Evolutionary conservation across 2,113 vertebrate species (phyloP).

Genomic region (Rhabdornis inornatus): DNA sequence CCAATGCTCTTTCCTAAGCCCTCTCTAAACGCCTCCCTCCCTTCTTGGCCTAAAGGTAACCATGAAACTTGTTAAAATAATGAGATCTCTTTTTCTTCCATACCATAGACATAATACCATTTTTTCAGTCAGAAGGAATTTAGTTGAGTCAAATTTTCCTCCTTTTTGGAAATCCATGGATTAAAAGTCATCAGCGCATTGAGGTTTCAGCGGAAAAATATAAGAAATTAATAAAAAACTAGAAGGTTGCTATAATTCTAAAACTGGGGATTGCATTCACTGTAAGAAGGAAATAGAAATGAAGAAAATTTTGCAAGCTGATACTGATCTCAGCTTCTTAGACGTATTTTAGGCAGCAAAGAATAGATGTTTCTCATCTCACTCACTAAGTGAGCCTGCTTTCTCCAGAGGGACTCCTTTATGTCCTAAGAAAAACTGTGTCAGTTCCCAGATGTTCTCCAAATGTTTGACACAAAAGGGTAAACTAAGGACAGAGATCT

Average conservation of each 20-base stretch:
- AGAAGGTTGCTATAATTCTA: not conserved
- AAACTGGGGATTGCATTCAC: not conserved
- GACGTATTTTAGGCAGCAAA: not conserved
- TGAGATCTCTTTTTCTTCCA: not conserved
- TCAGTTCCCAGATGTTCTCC: conserved; percentile 38
- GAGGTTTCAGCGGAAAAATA: not conserved
- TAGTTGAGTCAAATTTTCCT: not conserved
- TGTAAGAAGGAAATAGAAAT: not conserved
- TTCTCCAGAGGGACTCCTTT: not conserved
- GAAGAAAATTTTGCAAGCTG: not conserved
- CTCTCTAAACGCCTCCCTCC: not conserved
- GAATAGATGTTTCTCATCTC: conserved; percentile 1
- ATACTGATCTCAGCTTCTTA: not conserved
- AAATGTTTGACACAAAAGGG: conserved; percentile 23
- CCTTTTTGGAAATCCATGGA: not conserved
- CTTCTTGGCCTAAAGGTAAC: not conserved
- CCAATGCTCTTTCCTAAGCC: not conserved
- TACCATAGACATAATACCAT: not conserved
- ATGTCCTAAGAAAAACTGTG: conserved; percentile 26
- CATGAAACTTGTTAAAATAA: not conserved
- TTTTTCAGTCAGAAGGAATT: not conserved
- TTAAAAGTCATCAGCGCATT: not conserved
- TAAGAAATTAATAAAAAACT: not conserved
- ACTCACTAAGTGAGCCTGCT: not conserved
- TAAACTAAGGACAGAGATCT: conserved; percentile 45